Evolutionary conservation across 2,888 invertebrate genomes (phyloP), one percentile per base, ranked within the genome.

Genomic region (Eilema caniola): DNA sequence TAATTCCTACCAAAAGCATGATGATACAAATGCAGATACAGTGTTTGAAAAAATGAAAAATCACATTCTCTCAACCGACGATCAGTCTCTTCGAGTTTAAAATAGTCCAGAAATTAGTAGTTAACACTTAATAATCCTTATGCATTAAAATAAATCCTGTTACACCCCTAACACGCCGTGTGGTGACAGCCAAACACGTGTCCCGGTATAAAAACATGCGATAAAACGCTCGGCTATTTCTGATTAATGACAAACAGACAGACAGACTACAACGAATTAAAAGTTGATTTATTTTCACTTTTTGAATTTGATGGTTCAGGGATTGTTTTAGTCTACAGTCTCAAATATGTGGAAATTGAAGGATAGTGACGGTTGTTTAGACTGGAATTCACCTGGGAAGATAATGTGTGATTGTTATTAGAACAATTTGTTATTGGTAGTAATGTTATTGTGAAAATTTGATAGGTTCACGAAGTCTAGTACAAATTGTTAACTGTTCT

Each of bases 101-200:
- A 25, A 62, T 62, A 62, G 41, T 25, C 1, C 20, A 24, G 24
- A 33, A 56, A 31, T 56, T 16, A 56, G 62, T 62, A 56, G 31
- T 41, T 24, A 63, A 37, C 37, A 63, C 24, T 57, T 57, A 14
- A 25, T 69, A 68, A 68, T 68, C 57, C 59, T 41, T 57, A 41
- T 25, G 31, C 67, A 71, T 67, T 66, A 41, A 72, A 69, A 72
- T 66, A 72, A 69, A 66, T 69, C 69, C 31, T 12, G 12, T 24
- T 25, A 63, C 69, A 72, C 81, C 78, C 85, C 79, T 83, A 81
- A 80, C 70, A 73, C 75, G 69, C 62, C 71, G 76, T 76, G 82
- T 84, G 91, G 92, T 91, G 92, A 93, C 92, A 94, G 92, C 81
- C 69, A 69, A 91, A 91, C 93, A 93, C 92, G 87, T 93, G 93